phyloP scores from a whole-genome alignment of 2,113 vertebrate species.

The Campylorhamphus procurvoides region DNA sequence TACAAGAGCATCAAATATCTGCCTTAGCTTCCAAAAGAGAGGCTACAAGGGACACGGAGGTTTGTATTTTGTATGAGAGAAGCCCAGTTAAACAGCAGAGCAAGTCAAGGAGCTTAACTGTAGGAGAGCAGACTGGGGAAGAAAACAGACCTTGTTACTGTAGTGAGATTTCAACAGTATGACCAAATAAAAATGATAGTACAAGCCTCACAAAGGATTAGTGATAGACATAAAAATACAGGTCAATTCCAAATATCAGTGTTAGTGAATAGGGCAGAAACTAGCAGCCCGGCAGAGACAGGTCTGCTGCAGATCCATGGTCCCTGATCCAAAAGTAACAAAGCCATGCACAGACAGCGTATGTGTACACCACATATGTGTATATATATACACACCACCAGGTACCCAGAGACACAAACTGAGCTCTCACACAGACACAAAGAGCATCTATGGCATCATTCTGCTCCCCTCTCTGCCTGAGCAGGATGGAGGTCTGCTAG shows the following conservation, averaged over 20 bases:
- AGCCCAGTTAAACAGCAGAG: not conserved
- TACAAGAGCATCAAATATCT: not conserved
- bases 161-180: not conserved
- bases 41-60: not conserved
- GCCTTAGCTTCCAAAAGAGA: not conserved
- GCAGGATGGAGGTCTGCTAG: not conserved
- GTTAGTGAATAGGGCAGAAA: not conserved
- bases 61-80: not conserved
- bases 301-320: not conserved
- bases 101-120: not conserved
- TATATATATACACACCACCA: not conserved
- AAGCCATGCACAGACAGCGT: not conserved
- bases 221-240: not conserved
- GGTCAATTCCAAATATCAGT: not conserved
- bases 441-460: not conserved
- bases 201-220: not conserved
- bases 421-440: not conserved
- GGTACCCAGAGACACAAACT: not conserved
- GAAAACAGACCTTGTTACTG: not conserved
- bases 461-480: not conserved
- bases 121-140: not conserved
- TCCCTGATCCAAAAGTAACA: fast-evolving
- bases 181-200: not conserved
- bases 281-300: not conserved
- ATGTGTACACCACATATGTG: too few relatives aligned